Conservation (phyloP, 2,888 invertebrate species). For the Melieria picta region DNA sequence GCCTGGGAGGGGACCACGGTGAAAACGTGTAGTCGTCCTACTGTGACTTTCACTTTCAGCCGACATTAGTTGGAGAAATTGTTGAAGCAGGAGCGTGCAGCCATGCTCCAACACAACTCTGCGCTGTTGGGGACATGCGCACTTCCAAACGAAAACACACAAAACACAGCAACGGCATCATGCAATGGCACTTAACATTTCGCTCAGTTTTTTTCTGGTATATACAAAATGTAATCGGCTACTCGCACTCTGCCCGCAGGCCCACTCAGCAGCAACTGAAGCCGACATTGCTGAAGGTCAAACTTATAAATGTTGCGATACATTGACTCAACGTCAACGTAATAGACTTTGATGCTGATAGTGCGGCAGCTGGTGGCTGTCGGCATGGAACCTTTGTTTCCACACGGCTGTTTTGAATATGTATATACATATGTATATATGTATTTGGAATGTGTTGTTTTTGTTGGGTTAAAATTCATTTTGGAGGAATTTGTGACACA, state of each 20-base stretch:
- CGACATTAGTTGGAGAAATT: too few species aligned
- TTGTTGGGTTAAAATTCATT: not conserved
- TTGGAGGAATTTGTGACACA: too few species aligned
- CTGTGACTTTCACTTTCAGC: too few species aligned
- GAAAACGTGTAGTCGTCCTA: too few species aligned
- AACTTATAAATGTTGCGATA: constrained; percentile 39
- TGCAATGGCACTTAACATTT: constrained; percentile 1
- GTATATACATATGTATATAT: not conserved
- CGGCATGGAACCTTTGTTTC: too few species aligned
- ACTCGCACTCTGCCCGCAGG: not conserved
- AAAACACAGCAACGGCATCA: not conserved
- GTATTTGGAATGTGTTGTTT: not conserved
- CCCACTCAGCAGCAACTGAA: not conserved
- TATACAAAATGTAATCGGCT: not conserved
- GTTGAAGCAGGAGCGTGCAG: not conserved
- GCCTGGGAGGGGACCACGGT: too few species aligned
- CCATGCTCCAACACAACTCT: not conserved
- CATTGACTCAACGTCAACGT: constrained; percentile 5
- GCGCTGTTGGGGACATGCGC: not conserved
- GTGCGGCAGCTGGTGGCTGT: too few species aligned
- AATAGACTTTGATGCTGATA: too few species aligned
- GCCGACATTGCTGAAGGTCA: constrained; percentile 45
- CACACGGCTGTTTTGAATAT: too few species aligned
- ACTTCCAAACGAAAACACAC: not conserved
- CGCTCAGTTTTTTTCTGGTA: constrained; percentile 19